Evolutionary conservation across 1,140 invertebrate species (phyloP), one percentile per base, ranked within the genome.

Genomic region (Drosophila funebris): DNA sequence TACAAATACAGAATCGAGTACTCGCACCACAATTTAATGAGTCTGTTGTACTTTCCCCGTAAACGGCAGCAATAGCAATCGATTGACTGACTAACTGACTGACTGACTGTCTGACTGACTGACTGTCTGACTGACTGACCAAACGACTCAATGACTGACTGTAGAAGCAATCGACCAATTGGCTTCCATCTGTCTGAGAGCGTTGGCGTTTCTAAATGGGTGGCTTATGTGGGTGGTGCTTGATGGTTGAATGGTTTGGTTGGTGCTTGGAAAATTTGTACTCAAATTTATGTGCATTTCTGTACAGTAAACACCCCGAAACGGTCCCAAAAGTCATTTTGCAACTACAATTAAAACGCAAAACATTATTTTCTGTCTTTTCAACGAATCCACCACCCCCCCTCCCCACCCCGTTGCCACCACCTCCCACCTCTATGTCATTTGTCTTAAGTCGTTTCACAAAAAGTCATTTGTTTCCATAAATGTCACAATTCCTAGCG

Each of bases 401-500:
- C 9, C 62, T 14, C 3, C 29, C 27, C 37, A 5, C 13, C 58
- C 52, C 16, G 8, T 20, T 36, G 43, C 37, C 54, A 16, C 39
- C n/a, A 16, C 16, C 11, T 2, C 11, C 50, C 29, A 5, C 43
- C 1, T 2, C 57, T 22, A 0, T 22, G 16, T 4, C 43, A 60
- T 31, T 60, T 52, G 52, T 14, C 57, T 79, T 46, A 31, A 60
- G 62, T 37, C 58, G 29, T 62, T 63, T 78, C 70, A 76, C 80
- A 76, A 76, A 83, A 73, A 80, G 64, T 70, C 81, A 80, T 84
- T 85, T 77, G 64, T 76, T 84, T 85, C 76, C 81, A 84, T 84
- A 77, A 84, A 85, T 71, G 81, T 84, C 81, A 80, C 13, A 58
- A 58, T 18, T 52, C 22, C 53, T 62, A 64, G 68, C 73, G 72